Percentiles rank a stretch among this genome's conserved stretches.
These are phyloP conservation scores for Cyprinodon tularosa DNA, from an alignment of 2,113 vertebrate species.

Conservation along the genomic window DNA sequence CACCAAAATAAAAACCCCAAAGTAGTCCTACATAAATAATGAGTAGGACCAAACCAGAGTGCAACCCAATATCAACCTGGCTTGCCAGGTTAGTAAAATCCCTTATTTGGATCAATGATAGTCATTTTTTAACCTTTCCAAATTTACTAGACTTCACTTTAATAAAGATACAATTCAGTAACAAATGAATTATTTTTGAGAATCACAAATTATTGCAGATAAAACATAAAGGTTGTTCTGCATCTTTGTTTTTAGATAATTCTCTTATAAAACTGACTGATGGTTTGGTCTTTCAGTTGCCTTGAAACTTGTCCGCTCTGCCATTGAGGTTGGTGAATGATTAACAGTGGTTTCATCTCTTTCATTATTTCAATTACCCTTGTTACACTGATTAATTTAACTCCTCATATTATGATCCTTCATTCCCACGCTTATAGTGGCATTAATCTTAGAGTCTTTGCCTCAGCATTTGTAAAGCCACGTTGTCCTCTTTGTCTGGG, in stretches of 20 bases:
- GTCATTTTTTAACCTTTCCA: too few species aligned
- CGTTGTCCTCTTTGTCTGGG: conserved; percentile 39
- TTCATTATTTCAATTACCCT: conserved; percentile 64
- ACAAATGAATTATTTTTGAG: too few species aligned
- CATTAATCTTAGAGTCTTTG: conserved; percentile 58
- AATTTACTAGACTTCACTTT: too few species aligned
- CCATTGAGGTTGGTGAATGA: conserved; percentile 41
- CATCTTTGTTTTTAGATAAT: background rate
- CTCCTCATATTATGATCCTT: conserved; percentile 60
- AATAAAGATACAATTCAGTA: too few species aligned
- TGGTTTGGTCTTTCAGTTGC: conserved; percentile 6
- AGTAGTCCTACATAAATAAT: too few species aligned
- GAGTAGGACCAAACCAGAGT: too few species aligned
- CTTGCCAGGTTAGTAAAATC: too few species aligned
- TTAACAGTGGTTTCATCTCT: conserved; percentile 56
- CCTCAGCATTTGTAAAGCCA: conserved; percentile 52
- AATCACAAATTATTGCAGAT: background rate
- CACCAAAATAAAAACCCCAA: too few species aligned
- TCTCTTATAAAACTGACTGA: background rate
- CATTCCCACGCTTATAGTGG: conserved; percentile 39
- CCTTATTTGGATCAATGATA: too few species aligned
- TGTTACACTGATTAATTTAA: conserved; percentile 66
- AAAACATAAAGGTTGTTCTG: background rate
- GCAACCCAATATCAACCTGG: too few species aligned
- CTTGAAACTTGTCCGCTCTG: conserved; percentile 8